Conservation (phyloP, 2,113 vertebrate species). For the Noturus placidus region DNA sequence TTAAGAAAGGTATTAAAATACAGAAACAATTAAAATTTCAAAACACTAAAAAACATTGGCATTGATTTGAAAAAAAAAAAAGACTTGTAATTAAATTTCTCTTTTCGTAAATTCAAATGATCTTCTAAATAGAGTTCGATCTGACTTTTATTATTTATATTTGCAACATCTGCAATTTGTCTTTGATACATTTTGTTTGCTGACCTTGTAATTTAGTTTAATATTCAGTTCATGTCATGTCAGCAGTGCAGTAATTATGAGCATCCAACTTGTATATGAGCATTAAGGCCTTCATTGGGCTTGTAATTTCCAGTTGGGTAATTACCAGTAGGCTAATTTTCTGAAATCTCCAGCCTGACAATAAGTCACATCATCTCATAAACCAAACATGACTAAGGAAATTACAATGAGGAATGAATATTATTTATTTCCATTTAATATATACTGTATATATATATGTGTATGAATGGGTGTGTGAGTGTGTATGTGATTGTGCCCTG, state of each 20-base stretch:
- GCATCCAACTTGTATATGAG: neutral
- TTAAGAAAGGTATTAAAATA: neutral
- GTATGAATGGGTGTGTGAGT: too few species aligned
- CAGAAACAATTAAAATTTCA: neutral
- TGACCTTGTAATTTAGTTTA: slow-evolving; percentile 14
- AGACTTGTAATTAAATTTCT: neutral
- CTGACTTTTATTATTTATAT: neutral
- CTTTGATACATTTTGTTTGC: slow-evolving; percentile 3
- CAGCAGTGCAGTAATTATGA: neutral
- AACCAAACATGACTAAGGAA: neutral
- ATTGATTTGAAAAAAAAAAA: too few species aligned
- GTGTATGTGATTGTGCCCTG: too few species aligned
- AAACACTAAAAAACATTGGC: neutral
- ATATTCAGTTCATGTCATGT: neutral
- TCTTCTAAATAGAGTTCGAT: neutral
- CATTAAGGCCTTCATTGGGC: neutral
- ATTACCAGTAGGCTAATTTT: neutral
- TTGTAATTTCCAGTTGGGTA: neutral
- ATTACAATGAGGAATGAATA: neutral
- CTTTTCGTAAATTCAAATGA: neutral
- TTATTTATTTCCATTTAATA: too few species aligned
- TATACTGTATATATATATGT: too few species aligned
- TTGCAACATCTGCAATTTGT: neutral
- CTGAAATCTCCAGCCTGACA: neutral
- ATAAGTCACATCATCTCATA: neutral